phyloP scores from a whole-genome alignment of 2,113 vertebrate species.

The Piaya cayana region DNA sequence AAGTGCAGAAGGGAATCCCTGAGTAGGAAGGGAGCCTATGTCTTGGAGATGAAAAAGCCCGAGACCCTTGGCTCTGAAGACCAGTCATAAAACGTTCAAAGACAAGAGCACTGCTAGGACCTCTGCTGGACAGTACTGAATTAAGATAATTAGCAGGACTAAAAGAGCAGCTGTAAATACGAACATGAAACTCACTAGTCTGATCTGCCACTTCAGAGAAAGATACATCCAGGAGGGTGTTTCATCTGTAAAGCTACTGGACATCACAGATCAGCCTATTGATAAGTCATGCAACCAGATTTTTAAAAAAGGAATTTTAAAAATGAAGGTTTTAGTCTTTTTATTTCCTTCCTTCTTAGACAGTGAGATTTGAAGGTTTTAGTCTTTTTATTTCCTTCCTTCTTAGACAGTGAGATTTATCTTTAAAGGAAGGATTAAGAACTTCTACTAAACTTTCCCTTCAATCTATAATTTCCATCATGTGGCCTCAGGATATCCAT shows the following conservation, averaged over 20 bases:
- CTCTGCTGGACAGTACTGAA: background rate
- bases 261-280: background rate
- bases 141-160: background rate
- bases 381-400: background rate
- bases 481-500: background rate
- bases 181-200: background rate
- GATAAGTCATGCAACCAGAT: background rate
- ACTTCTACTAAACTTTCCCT: background rate
- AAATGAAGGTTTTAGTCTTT: background rate
- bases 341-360: background rate
- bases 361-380: background rate
- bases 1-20: background rate
- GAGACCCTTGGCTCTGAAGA: background rate
- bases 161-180: background rate
- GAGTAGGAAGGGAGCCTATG: background rate
- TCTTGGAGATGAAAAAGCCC: background rate
- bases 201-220: background rate
- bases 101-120: background rate
- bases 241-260: background rate
- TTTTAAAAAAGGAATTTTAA: background rate
- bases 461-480: background rate
- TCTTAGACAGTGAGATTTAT: background rate
- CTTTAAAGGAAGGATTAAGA: background rate
- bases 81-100: background rate
- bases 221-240: background rate